Percentiles rank a stretch among this genome's conserved stretches.
These are phyloP conservation scores for Bradypodion ventrale DNA, from an alignment of 2,797 vertebrate genomes.

Conservation along the genomic window DNA sequence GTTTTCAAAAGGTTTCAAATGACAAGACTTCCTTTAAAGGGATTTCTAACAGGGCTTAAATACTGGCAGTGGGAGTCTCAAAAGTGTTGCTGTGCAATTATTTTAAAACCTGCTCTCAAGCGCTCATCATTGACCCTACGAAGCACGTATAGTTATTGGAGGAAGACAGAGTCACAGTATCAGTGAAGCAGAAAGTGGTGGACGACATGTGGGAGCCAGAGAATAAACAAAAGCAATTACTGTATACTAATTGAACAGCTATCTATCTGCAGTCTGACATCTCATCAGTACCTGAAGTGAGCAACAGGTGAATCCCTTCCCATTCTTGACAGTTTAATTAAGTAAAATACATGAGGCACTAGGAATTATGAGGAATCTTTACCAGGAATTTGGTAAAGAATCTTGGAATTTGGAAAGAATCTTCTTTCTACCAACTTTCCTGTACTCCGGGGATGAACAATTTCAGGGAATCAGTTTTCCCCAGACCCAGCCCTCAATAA, in stretches of 20 bases:
- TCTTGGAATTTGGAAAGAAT: too few species aligned
- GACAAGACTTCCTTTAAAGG: too few species aligned
- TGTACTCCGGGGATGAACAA: background rate
- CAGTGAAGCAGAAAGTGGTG: fast-evolving
- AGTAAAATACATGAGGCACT: slow-evolving; percentile 17
- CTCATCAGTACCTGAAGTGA: slow-evolving; percentile 50
- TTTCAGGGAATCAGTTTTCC: too few species aligned
- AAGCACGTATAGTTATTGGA: fast-evolving
- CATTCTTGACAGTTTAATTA: slow-evolving; percentile 55
- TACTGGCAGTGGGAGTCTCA: background rate
- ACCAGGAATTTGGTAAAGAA: too few species aligned
- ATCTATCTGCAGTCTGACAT: slow-evolving; percentile 39
- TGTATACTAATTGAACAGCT: slow-evolving; percentile 29
- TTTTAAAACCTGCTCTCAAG: background rate
- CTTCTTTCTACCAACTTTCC: background rate
- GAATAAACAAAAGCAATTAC: slow-evolving; percentile 36
- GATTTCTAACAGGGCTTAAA: too few species aligned
- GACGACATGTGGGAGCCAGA: background rate
- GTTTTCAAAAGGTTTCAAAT: too few species aligned
- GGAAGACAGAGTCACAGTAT: background rate
- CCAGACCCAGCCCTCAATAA: too few species aligned
- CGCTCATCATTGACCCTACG: background rate
- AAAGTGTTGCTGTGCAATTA: background rate
- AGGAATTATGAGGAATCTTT: background rate
- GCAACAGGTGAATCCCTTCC: slow-evolving; percentile 48